Evolutionary conservation across 2,888 invertebrate genomes (phyloP).

Genomic region (Graphium colonna): DNA sequence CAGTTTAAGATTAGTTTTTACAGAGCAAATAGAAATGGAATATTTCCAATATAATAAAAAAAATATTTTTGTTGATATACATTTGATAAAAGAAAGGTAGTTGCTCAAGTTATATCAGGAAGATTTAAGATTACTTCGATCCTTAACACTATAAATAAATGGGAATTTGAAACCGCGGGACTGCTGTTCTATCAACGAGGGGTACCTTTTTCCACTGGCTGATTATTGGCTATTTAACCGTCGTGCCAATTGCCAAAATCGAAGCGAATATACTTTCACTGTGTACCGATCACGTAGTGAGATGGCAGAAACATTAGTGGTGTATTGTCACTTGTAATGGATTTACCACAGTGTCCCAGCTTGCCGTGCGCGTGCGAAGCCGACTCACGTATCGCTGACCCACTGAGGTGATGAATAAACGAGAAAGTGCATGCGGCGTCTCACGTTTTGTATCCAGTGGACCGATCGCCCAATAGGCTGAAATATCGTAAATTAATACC

Average conservation of each 20-base stretch:
- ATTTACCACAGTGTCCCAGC: slow-evolving; percentile 41
- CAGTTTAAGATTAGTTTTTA: too few species aligned
- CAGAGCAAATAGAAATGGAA: too few species aligned
- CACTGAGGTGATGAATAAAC: slow-evolving; percentile 65
- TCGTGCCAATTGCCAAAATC: slow-evolving; percentile 47
- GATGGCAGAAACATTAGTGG: slow-evolving; percentile 46
- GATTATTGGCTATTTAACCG: slow-evolving; percentile 35
- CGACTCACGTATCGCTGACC: slow-evolving; percentile 52
- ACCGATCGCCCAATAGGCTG: background rate
- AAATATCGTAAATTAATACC: background rate
- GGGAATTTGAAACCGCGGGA: too few species aligned
- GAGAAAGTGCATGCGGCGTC: slow-evolving; percentile 41
- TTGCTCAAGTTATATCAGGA: too few species aligned
- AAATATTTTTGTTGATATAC: background rate
- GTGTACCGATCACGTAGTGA: slow-evolving; percentile 49
- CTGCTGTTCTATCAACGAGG: background rate
- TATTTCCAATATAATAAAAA: background rate
- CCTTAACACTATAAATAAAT: too few species aligned
- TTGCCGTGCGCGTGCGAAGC: slow-evolving; percentile 37
- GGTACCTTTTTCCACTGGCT: slow-evolving; percentile 10
- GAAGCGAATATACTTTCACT: slow-evolving; percentile 61
- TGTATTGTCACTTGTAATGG: slow-evolving; percentile 53
- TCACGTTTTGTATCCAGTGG: slow-evolving; percentile 5
- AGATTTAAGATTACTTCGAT: too few species aligned
- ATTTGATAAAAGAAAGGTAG: too few species aligned